Evolutionary conservation across 2,113 vertebrate species (phyloP).

Genomic region (Brachyhypopomus gauderio): DNA sequence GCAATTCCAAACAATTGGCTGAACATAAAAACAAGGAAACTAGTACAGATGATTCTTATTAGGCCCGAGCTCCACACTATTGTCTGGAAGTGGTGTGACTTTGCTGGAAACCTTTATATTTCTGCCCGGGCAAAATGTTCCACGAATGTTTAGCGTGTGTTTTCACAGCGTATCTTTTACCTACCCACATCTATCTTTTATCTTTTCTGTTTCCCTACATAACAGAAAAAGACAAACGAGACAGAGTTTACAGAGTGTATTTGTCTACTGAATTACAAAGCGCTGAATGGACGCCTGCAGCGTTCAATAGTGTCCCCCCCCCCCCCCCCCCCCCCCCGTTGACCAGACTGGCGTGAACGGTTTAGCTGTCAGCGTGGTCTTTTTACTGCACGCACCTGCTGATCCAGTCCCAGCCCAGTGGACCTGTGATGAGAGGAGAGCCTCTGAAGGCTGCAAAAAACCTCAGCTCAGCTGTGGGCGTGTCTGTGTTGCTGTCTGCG

Average conservation of each 20-base stretch:
- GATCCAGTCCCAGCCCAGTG: background rate
- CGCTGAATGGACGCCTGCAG: background rate
- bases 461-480: too few relatives aligned
- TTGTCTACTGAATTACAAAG: background rate
- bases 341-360: background rate
- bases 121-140: slow-evolving; percentile 23
- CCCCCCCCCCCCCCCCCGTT: background rate
- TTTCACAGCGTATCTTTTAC: slow-evolving; percentile 45
- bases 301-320: background rate
- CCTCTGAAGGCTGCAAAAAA: background rate
- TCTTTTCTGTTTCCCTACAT: background rate
- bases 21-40: background rate
- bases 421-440: background rate
- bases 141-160: slow-evolving; percentile 15
- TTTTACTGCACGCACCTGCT: background rate
- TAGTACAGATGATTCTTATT: background rate
- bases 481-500: too few relatives aligned
- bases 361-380: background rate
- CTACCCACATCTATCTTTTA: slow-evolving; percentile 37
- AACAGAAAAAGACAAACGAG: background rate
- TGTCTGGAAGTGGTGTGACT: slow-evolving; percentile 1
- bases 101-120: background rate
- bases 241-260: slow-evolving; percentile 1
- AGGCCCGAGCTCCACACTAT: background rate
- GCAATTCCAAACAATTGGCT: background rate